Evolutionary conservation across 2,888 invertebrate genomes (phyloP).

Genomic region (Cerastis leucographa): DNA sequence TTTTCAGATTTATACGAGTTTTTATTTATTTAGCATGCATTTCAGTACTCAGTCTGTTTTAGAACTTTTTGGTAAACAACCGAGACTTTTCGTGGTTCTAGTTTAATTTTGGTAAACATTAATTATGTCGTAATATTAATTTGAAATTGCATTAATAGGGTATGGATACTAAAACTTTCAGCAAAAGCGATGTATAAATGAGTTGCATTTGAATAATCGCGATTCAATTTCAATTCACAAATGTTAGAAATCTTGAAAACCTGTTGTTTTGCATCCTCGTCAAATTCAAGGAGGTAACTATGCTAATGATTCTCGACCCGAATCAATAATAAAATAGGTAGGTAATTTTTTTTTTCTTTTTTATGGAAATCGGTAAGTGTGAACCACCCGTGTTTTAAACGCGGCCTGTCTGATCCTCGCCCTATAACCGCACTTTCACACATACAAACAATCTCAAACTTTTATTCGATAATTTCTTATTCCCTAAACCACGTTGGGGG

Average conservation of each 20-base stretch:
- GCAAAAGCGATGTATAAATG: constrained; percentile 7
- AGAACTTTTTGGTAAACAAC: constrained; percentile 27
- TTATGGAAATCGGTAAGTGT: too few relatives aligned
- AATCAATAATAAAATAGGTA: too few relatives aligned
- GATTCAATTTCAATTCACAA: constrained; percentile 1
- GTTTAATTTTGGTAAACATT: constrained; percentile 21
- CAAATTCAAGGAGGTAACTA: too few relatives aligned
- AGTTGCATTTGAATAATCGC: constrained; percentile 12
- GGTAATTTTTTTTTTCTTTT: too few relatives aligned
- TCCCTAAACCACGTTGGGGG: too few relatives aligned
- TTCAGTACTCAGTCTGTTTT: constrained; percentile 25
- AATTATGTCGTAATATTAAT: neutral
- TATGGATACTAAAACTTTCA: constrained; percentile 6
- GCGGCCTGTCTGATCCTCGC: too few relatives aligned
- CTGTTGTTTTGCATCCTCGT: too few relatives aligned
- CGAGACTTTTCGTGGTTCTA: neutral
- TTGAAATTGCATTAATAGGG: neutral
- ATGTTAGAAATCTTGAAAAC: constrained; percentile 1
- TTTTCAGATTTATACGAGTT: constrained; percentile 57
- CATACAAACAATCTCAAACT: too few relatives aligned
- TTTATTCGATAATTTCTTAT: too few relatives aligned
- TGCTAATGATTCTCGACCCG: too few relatives aligned
- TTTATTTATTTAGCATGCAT: constrained; percentile 52
- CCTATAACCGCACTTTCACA: too few relatives aligned
- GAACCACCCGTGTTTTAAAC: too few relatives aligned